Conservation (phyloP, 2,797 vertebrate species). For the Hafferia zeledoni region DNA sequence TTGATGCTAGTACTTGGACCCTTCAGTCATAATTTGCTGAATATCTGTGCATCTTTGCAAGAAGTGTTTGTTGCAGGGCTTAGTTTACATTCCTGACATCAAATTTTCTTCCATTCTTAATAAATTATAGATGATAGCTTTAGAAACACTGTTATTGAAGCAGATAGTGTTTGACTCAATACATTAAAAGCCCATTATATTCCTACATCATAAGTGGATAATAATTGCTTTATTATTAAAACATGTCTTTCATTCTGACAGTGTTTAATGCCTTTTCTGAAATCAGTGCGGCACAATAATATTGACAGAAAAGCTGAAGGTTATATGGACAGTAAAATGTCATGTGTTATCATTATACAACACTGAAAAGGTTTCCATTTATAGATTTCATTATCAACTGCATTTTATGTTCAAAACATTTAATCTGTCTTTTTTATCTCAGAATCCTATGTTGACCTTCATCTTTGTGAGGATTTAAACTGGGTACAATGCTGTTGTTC, state of each 20-base stretch:
- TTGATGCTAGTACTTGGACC: not conserved
- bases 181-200: conserved; percentile 65
- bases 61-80: not conserved
- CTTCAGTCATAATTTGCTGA: not conserved
- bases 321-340: conserved; percentile 47
- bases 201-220: conserved; percentile 15
- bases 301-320: conserved; percentile 52
- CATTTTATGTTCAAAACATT: conserved; percentile 51
- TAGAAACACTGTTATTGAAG: conserved; percentile 19
- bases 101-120: conserved; percentile 9
- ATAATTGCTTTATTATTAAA: conserved; percentile 61
- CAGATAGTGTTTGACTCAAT: conserved; percentile 56
- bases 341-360: conserved; percentile 35
- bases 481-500: not conserved
- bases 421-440: conserved; percentile 36
- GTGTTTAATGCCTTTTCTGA: conserved; percentile 23
- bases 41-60: not conserved
- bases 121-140: conserved; percentile 41
- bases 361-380: conserved; percentile 48
- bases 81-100: conserved; percentile 7
- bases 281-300: conserved; percentile 4
- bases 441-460: conserved; percentile 18
- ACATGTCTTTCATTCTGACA: conserved; percentile 14
- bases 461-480: conserved; percentile 33
- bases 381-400: conserved; percentile 41